These are phyloP conservation scores for Campylomormyrus tamandua DNA, from an alignment of 2,113 vertebrate species.

Conservation along the genomic window DNA sequence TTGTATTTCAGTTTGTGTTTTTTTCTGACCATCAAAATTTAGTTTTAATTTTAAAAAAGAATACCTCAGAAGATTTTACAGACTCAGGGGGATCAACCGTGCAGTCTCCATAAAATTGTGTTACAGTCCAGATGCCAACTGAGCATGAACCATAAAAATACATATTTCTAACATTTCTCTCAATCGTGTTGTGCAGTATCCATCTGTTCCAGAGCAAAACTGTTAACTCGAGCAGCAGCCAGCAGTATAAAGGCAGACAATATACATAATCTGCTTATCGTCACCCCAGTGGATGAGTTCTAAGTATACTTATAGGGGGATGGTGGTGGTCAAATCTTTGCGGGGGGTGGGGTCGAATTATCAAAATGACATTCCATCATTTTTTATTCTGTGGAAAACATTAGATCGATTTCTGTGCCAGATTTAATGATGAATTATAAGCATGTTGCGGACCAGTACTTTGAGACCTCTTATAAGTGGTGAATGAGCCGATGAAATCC, in stretches of 20 bases:
- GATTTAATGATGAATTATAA: neutral
- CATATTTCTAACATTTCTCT: neutral
- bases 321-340: neutral
- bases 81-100: neutral
- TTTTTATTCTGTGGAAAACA: neutral
- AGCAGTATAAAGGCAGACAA: neutral
- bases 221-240: neutral
- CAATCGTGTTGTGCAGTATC: neutral
- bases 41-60: neutral
- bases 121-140: neutral
- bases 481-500: neutral
- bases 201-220: neutral
- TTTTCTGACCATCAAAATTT: neutral
- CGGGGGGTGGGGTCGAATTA: neutral
- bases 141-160: neutral
- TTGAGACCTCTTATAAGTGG: neutral
- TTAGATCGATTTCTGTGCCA: neutral
- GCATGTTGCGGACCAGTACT: neutral
- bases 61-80: neutral
- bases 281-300: neutral
- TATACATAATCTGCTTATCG: neutral
- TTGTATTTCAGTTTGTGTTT: neutral
- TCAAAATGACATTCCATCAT: neutral
- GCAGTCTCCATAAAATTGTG: neutral
- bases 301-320: neutral